Evolutionary conservation across 64 coral and sea anemone genomes (phyloP).

Genomic region (Montipora capricornis): DNA sequence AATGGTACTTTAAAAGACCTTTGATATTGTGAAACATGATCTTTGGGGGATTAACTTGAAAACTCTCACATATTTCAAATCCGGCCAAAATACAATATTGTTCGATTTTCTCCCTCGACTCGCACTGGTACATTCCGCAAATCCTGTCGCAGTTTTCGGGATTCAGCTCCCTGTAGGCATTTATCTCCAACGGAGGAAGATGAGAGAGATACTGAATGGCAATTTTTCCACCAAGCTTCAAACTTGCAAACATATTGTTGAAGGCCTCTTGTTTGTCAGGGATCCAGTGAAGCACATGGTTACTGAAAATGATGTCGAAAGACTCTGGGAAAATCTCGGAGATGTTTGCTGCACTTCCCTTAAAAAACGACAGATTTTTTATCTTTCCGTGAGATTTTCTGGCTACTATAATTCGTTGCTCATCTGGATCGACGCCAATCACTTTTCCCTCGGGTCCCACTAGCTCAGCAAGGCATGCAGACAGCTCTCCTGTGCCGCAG

Average conservation of each 20-base stretch:
- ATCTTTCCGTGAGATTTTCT: neutral
- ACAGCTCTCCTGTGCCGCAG: conserved; percentile 25
- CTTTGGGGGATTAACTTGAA: neutral
- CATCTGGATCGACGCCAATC: conserved; percentile 15
- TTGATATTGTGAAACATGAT: neutral
- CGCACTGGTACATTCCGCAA: neutral
- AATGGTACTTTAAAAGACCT: neutral
- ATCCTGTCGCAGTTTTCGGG: neutral
- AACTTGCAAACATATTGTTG: neutral
- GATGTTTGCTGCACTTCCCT: conserved; percentile 11
- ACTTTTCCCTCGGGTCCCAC: neutral
- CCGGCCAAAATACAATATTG: neutral
- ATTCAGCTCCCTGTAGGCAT: neutral
- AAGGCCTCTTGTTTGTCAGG: conserved; percentile 10
- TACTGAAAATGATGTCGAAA: conserved; percentile 29
- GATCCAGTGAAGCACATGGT: conserved; percentile 43
- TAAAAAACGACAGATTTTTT: conserved; percentile 22
- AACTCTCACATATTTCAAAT: neutral
- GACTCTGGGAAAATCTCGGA: conserved; percentile 5
- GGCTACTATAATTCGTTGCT: conserved; percentile 2
- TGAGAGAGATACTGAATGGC: neutral
- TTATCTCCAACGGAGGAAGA: neutral
- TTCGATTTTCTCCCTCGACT: neutral
- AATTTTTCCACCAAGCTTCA: neutral
- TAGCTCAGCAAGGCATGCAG: neutral